Base-by-base conservation (phyloP, 2,113 vertebrate genomes). In the Colinus virginianus region DNA sequence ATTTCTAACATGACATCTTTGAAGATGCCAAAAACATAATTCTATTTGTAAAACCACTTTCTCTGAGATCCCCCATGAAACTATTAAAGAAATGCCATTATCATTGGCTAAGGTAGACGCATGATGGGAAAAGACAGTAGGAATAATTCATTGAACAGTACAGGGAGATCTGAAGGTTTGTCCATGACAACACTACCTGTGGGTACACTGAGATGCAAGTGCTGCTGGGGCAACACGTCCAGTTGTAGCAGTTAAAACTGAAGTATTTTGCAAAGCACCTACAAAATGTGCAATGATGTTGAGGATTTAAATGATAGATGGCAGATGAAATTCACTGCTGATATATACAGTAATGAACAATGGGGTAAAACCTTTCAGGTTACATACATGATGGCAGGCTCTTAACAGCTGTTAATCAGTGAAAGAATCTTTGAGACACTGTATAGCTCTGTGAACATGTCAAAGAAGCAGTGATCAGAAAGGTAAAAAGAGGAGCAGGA, bases 261-360 rank as follows among this genome's bases (percentile, higher is more conserved):
- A 66, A 90, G 6, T 12, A 42, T 75, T 92, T 79, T 63, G 9
- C 18, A 84, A 90, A 63, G 28, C 13, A 23, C 7, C 8, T 36
- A 23, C 13, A 72, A 72, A 91, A 63, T 13, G 2, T 61, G 13
- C 46, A 38, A 3, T 16, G 32, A 56, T 51, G 64, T 18, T 83
- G 55, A 56, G n/a, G 30, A 55, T 38, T 34, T 80, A 30, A 70
- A 86, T 42, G 32, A 56, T 5, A 49, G 10, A 32, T 19, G 25
- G 42, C 7, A 55, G 46, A 34, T 12, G 1, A 63, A 83, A 77
- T 70, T 62, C 72, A 45, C 4, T 43, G n/a, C 19, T 77, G 53
- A 8, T 51, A 2, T n/a, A 26, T 0, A 0, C 13, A 22, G 40
- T 70, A 59, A 25, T 3, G 8, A 67, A 72, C 40, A 56, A 66